Base-by-base conservation (phyloP, 1,140 invertebrate genomes). In the Drosophila sp. region DNA sequence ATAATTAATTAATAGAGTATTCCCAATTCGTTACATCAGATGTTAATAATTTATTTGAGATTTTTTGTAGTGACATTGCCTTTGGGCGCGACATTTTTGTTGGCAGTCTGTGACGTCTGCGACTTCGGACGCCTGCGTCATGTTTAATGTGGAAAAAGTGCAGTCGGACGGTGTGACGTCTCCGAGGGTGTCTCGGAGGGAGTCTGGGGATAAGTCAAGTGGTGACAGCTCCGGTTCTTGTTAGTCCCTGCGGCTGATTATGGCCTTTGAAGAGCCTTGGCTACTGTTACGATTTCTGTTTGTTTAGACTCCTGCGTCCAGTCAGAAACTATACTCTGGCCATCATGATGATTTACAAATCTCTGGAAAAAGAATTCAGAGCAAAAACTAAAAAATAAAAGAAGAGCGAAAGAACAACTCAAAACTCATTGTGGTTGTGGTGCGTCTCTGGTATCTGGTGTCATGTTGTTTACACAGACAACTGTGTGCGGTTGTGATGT, bases 231-330 rank as follows among this genome's bases (percentile, higher is more conserved):
- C 78, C 40, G 70, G 46, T 67, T 65, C 3, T 29, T 53, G 51
- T 34, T 9, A 7, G 61, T 74, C 74, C 78, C 81, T 86, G 82
- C 45, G 72, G 73, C 74, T 80, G 82, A 80, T 84, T 80, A 84
- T 84, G 59, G 48, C 58, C 71, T 45, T 41, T 45, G 51, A 51
- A 34, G 54, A 7, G 64, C 16, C 21, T 9, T 18, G 76, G 80
- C 78, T 80, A 78, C 75, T 87, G 82, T 62, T 29, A 13, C 59
- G 29, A 5, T 4, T 9, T 2, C 13, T 62, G 59, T 87, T 86
- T 87, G 76, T 87, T 87, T 86, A 78, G 82, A 77, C 82, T 87
- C 82, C 82, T 76, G 82, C 75, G 82, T 70, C 78, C 82, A 82
- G 82, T 87, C 45, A 29, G 63, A 45, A 38, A 70, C 66, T 53